Evolutionary conservation across 2,888 invertebrate genomes (phyloP).

Genomic region (Atethmia centrago): DNA sequence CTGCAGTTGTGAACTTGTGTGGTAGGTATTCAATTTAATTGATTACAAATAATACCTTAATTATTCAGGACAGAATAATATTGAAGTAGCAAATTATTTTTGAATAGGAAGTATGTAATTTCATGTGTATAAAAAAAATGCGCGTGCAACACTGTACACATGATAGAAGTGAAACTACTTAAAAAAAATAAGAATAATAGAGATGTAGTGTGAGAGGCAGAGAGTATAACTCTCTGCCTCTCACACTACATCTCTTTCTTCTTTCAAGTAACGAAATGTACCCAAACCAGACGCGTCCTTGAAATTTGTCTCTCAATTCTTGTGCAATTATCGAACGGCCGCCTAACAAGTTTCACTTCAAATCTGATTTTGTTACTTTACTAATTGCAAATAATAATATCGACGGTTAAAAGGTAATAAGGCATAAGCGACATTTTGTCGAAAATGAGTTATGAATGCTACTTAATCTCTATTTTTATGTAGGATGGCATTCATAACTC

Average conservation of each 20-base stretch:
- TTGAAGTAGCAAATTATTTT: neutral
- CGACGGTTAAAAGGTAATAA: no score
- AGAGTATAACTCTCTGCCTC: neutral
- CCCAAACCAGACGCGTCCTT: neutral
- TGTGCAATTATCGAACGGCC: neutral
- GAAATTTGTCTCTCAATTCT: neutral
- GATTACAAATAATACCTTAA: neutral
- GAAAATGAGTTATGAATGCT: no score
- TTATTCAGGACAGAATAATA: neutral
- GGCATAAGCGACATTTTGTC: no score
- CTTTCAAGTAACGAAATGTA: neutral
- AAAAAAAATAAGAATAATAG: neutral
- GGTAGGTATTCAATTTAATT: neutral
- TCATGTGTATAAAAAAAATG: neutral
- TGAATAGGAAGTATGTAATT: neutral
- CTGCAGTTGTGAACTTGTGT: neutral
- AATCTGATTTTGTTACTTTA: neutral
- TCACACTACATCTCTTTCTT: no score
- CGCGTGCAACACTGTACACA: neutral
- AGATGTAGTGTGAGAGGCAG: neutral
- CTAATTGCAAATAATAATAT: slow-evolving; percentile 10
- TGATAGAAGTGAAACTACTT: neutral
- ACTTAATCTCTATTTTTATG: no score
- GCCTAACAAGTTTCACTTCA: neutral
- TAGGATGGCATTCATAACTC: no score